Conservation (phyloP, 2,888 invertebrate genomes). For the Synanthedon tipuliformis region DNA sequence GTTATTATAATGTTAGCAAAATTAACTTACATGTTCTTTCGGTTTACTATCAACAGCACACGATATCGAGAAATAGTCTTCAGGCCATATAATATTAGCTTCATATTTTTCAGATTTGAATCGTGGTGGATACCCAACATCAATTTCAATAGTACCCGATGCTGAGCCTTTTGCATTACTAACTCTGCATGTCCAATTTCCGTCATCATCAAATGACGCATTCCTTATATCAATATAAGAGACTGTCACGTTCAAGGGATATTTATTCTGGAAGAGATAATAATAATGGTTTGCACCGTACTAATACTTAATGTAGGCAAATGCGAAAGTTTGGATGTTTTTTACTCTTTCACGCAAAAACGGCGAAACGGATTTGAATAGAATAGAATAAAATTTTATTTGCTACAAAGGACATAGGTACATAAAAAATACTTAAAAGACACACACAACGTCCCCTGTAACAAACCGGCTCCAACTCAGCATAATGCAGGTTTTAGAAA, state of each 20-base stretch:
- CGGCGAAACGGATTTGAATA: too few species aligned
- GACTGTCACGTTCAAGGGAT: background rate
- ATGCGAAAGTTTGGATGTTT: too few species aligned
- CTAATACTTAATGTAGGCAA: too few species aligned
- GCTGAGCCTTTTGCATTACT: background rate
- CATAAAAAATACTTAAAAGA: too few species aligned
- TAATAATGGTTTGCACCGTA: too few species aligned
- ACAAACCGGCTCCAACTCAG: too few species aligned
- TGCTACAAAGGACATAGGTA: too few species aligned
- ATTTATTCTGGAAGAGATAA: background rate
- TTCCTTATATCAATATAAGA: background rate
- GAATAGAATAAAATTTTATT: too few species aligned
- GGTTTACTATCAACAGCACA: background rate
- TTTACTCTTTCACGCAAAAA: too few species aligned
- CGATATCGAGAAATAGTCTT: background rate
- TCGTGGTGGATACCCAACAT: background rate
- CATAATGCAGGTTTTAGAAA: too few species aligned
- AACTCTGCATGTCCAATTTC: constrained; percentile 3
- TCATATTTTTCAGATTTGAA: background rate
- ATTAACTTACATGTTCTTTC: background rate
- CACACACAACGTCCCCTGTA: too few species aligned
- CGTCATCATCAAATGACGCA: background rate
- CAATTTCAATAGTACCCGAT: background rate
- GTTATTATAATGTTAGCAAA: too few species aligned
- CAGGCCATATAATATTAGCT: background rate